Percentiles rank a stretch among this genome's conserved stretches.
Evolutionary conservation across 2,888 invertebrate species (phyloP).

Genomic region (Alloscopus bannaensis): DNA sequence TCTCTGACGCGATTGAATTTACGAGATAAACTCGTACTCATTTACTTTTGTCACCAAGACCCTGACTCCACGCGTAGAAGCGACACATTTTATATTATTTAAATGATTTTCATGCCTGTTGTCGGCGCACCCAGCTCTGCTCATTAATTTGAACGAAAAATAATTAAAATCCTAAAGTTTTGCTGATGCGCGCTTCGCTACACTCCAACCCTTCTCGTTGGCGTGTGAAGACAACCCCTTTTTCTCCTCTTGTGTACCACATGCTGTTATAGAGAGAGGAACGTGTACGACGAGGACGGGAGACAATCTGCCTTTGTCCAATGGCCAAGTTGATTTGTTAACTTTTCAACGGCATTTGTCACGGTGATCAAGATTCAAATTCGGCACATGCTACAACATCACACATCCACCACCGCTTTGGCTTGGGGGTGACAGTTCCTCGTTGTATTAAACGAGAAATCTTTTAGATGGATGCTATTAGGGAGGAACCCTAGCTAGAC

Average conservation of each 20-base stretch:
- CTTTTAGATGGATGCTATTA: too few relatives aligned
- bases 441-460: too few relatives aligned
- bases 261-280: not conserved
- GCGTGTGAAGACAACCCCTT: slow-evolving; percentile 15
- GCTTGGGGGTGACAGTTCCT: too few relatives aligned
- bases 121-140: slow-evolving; percentile 20
- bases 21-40: not conserved
- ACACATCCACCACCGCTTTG: not conserved
- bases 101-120: slow-evolving; percentile 45
- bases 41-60: slow-evolving; percentile 14
- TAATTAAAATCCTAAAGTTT: slow-evolving; percentile 53
- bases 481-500: too few relatives aligned
- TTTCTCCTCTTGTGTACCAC: not conserved
- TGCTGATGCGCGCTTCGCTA: not conserved
- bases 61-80: not conserved
- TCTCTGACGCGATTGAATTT: not conserved
- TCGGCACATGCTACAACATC: slow-evolving; percentile 29
- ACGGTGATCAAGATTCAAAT: slow-evolving; percentile 36
- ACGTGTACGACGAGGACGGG: not conserved
- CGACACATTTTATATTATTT: slow-evolving; percentile 36
- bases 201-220: not conserved
- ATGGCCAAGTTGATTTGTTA: slow-evolving; percentile 44
- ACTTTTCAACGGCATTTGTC: slow-evolving; percentile 41
- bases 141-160: slow-evolving; percentile 53
- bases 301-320: not conserved